Evolutionary conservation across 2,888 invertebrate genomes (phyloP).

Genomic region (Leucozona laternaria): DNA sequence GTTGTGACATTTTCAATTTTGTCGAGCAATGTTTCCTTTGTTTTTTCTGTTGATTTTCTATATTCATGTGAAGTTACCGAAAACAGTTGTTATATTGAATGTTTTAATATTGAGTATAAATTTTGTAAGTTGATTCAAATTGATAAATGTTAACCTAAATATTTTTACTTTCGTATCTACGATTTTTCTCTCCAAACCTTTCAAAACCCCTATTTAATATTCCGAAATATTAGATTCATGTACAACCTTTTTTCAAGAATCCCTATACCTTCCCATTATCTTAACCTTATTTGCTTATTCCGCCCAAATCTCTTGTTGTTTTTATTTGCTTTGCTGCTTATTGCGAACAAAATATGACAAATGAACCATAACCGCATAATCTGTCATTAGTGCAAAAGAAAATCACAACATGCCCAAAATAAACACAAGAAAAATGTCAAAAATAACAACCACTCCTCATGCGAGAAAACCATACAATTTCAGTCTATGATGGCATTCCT

Average conservation of each 20-base stretch:
- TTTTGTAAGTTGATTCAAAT: no score
- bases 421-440: constrained; percentile 54
- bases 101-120: no score
- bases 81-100: no score
- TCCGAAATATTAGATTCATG: not conserved
- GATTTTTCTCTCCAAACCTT: no score
- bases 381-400: constrained; percentile 40
- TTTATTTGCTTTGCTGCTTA: constrained; percentile 27
- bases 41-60: no score
- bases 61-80: no score
- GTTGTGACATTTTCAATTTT: no score
- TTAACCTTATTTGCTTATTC: constrained; percentile 9
- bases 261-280: not conserved
- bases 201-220: not conserved
- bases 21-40: no score
- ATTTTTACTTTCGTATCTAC: no score
- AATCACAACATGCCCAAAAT: constrained; percentile 48
- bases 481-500: constrained; percentile 26
- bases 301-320: constrained; percentile 27
- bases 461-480: constrained; percentile 23
- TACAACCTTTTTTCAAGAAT: not conserved
- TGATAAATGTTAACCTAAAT: no score
- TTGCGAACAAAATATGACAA: constrained; percentile 32
- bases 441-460: constrained; percentile 41
- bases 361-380: constrained; percentile 50